phyloP scores from a whole-genome alignment of 2,113 vertebrate genomes.

The Seriola aureovittata region DNA sequence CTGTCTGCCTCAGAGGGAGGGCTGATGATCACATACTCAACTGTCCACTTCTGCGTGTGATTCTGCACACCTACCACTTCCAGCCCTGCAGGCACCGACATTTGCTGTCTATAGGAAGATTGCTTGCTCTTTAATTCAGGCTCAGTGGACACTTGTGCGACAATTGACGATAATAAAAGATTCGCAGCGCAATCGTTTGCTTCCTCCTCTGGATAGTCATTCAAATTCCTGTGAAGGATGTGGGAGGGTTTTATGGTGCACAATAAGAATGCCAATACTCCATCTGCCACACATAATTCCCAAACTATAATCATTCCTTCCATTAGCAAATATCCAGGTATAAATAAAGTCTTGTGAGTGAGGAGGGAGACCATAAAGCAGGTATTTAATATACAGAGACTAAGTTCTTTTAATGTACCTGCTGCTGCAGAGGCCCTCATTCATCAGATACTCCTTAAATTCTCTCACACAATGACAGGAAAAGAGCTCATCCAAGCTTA shows the following conservation, averaged over 20 bases:
- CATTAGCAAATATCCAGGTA: conserved; percentile 47
- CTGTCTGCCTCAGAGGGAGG: conserved; percentile 53
- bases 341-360: conserved; percentile 45
- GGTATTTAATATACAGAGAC: conserved; percentile 34
- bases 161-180: conserved; percentile 55
- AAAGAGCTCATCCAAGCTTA: conserved; percentile 61
- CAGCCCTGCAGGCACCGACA: conserved; percentile 65
- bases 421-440: conserved; percentile 50
- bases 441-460: conserved; percentile 61
- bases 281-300: conserved; percentile 61
- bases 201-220: conserved; percentile 17
- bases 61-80: conserved; percentile 53
- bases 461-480: conserved; percentile 59
- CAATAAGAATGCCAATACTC: conserved; percentile 31
- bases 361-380: conserved; percentile 36
- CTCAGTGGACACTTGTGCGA: conserved; percentile 45
- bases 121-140: conserved; percentile 47
- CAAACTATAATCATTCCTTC: conserved; percentile 28
- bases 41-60: conserved; percentile 45
- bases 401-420: conserved; percentile 57
- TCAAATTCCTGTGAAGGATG: conserved; percentile 31
- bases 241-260: conserved; percentile 38
- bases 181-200: conserved; percentile 28
- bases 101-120: conserved; percentile 58
- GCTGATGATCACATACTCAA: conserved; percentile 64